Base-by-base conservation (phyloP, 2,888 invertebrate genomes). In the Ethmia dodecea region DNA sequence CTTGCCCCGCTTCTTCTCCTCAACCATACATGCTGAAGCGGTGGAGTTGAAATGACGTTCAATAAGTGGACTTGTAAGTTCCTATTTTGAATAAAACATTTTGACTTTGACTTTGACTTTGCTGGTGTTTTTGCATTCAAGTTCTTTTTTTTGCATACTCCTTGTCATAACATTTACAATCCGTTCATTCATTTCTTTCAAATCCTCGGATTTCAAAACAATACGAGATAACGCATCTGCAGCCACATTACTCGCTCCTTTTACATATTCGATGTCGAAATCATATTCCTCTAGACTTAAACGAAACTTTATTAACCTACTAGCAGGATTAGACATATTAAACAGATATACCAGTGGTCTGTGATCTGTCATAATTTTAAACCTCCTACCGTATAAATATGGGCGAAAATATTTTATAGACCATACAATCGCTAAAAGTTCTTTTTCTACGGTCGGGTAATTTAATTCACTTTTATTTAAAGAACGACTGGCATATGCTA, bases 141-240 rank as follows among this genome's bases (percentile, higher is more conserved):
- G n/a, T n/a, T 20, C 27, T 27, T 35, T 12, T 18, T 35, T 10
- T 26, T 33, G 33, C n/a, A 27, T 27, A n/a, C n/a, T n/a, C 18
- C 33, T 6, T 2, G 33, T 33, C 18, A 33, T 18, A 11, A 33
- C 27, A 12, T 16, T 27, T 10, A 33, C 13, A 6, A 27, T 8
- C 4, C 12, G 11, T 27, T 27, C 12, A 12, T 9, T 12, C 27
- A 16, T 27, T 5, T 27, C 9, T 31, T 13, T 31, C 11, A 22
- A 13, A n/a, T 28, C 28, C 4, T 28, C 12, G 12, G 11, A 11
- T 11, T n/a, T 12, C 6, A 30, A 3, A 10, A 6, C 5, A 6
- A 47, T 24, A 16, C 48, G 30, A 3, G 45, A 47, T 10, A 49
- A 13, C 1, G 50, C 47, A 10, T 49, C 47, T 0, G 49, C 48